Percentiles rank a stretch among this genome's conserved stretches.
Conservation (phyloP, 2,113 vertebrate species). For the Scophthalmus maximus region DNA sequence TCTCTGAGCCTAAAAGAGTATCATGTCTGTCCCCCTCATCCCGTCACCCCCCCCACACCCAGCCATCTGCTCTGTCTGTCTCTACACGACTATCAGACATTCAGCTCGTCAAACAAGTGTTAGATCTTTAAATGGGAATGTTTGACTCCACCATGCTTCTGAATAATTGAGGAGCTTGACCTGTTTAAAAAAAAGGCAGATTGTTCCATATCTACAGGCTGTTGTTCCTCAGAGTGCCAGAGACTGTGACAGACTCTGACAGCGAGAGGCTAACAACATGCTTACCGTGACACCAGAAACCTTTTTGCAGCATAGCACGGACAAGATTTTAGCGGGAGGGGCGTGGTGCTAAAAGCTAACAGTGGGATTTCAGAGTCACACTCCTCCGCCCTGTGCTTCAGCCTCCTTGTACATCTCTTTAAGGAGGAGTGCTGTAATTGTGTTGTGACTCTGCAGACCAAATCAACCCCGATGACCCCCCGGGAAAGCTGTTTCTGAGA, state of each 20-base stretch:
- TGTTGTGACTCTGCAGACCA: slow-evolving; percentile 62
- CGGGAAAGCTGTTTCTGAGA: slow-evolving; percentile 43
- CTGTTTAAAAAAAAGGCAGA: slow-evolving; percentile 62
- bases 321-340: slow-evolving; percentile 78
- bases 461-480: slow-evolving; percentile 59
- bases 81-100: slow-evolving; percentile 65
- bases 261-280: slow-evolving; percentile 54
- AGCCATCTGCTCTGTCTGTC: slow-evolving; percentile 31
- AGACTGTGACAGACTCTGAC: slow-evolving; percentile 65
- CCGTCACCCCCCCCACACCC: slow-evolving; percentile 15
- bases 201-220: slow-evolving; percentile 67
- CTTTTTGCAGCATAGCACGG: slow-evolving; percentile 80
- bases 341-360: slow-evolving; percentile 85
- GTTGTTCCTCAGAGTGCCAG: slow-evolving; percentile 31
- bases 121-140: slow-evolving; percentile 78
- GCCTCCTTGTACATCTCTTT: slow-evolving; percentile 64
- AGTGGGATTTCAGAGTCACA: slow-evolving; percentile 33
- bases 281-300: slow-evolving; percentile 66
- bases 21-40: slow-evolving; percentile 28
- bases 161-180: slow-evolving; percentile 78
- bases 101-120: slow-evolving; percentile 82
- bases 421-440: slow-evolving; percentile 78
- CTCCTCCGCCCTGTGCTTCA: slow-evolving; percentile 20
- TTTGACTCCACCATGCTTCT: slow-evolving; percentile 73
- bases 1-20: background rate